These are phyloP conservation scores for Eilema sororculum DNA, from an alignment of 2,888 invertebrate genomes.

Conservation along the genomic window DNA sequence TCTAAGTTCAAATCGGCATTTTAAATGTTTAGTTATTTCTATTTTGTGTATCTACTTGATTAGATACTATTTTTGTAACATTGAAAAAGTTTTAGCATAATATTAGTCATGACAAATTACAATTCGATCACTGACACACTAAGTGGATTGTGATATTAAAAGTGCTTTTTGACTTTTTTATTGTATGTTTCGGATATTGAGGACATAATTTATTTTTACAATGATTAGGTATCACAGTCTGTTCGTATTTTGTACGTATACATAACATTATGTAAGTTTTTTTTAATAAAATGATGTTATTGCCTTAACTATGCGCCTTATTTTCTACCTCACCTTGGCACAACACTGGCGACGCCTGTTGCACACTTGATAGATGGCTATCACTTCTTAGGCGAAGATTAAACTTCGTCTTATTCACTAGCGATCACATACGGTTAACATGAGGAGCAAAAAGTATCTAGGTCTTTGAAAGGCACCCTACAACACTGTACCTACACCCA, in stretches of 20 bases:
- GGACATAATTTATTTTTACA: constrained; percentile 56
- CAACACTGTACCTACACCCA: too few species aligned
- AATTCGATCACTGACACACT: neutral
- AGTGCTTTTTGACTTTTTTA: constrained; percentile 62
- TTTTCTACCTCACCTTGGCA: constrained; percentile 14
- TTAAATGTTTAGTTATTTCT: neutral
- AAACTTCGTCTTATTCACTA: neutral
- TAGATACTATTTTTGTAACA: too few species aligned
- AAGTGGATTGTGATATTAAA: constrained; percentile 75
- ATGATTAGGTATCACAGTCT: constrained; percentile 44
- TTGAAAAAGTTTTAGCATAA: neutral
- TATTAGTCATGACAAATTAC: constrained; percentile 1
- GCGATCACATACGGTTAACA: neutral
- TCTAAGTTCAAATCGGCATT: neutral
- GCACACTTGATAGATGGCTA: neutral
- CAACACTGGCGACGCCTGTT: neutral
- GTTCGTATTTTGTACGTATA: constrained; percentile 61
- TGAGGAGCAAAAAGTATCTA: too few species aligned
- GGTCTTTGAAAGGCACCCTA: too few species aligned
- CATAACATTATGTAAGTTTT: constrained; percentile 52
- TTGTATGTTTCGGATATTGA: constrained; percentile 57
- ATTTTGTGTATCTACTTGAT: neutral
- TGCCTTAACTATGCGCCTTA: constrained; percentile 30
- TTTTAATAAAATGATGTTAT: constrained; percentile 45
- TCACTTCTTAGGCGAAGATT: neutral